Percentiles rank a stretch among this genome's conserved stretches.
phyloP scores from a whole-genome alignment of 2,797 vertebrate genomes.

The Myioborus miniatus region DNA sequence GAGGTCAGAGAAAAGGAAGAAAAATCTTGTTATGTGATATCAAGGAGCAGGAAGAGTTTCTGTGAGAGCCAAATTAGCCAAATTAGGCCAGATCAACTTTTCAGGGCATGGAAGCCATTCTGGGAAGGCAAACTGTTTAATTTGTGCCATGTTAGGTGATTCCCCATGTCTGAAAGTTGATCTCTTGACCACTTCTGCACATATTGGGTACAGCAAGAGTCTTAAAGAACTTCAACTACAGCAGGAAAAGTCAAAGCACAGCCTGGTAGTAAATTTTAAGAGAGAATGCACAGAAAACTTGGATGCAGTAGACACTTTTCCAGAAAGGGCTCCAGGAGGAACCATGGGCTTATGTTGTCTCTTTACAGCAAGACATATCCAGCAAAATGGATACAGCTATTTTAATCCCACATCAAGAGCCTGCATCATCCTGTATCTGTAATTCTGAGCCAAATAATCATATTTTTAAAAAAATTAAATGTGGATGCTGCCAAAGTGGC shows the following conservation, averaged over 20 bases:
- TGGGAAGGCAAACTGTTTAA: background rate
- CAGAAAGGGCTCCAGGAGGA: background rate
- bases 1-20: background rate
- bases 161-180: background rate
- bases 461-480: background rate
- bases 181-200: background rate
- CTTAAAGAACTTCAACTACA: background rate
- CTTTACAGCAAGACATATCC: background rate
- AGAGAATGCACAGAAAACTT: background rate
- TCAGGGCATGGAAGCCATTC: background rate
- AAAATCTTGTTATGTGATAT: background rate
- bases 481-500: background rate
- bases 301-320: background rate
- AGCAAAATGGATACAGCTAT: background rate
- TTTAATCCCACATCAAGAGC: slow-evolving; percentile 5
- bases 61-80: background rate
- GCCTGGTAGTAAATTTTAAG: background rate
- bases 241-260: background rate
- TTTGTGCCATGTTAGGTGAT: background rate
- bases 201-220: background rate
- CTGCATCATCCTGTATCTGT: background rate
- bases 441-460: slow-evolving; percentile 17
- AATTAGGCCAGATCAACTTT: background rate
- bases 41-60: background rate
- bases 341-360: background rate